Conservation (phyloP, 2,888 invertebrate genomes). For the Drosophila anomalipes region DNA sequence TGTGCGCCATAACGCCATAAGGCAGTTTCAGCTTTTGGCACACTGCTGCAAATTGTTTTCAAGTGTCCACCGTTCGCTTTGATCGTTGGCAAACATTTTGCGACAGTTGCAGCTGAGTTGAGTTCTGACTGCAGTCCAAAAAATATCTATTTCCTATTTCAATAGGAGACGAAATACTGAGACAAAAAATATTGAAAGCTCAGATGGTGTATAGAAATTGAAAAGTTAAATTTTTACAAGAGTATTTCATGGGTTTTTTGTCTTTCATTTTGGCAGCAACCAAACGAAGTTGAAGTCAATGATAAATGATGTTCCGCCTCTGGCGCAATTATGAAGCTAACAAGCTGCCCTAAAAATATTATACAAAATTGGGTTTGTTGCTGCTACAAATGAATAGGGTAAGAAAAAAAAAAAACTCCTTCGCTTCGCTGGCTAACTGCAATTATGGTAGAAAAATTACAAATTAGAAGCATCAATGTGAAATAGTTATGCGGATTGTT, state of each 20-base stretch:
- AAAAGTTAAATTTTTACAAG: neutral
- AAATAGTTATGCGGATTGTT: constrained; percentile 18
- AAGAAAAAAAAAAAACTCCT: neutral
- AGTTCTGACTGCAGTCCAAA: constrained; percentile 15
- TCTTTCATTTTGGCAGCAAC: neutral
- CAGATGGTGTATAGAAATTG: constrained; percentile 1
- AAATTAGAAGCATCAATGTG: constrained; percentile 9
- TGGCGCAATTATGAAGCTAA: neutral
- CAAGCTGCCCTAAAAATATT: neutral
- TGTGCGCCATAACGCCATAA: constrained; percentile 40
- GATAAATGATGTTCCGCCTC: neutral
- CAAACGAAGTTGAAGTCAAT: neutral
- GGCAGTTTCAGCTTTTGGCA: constrained; percentile 46
- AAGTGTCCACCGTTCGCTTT: constrained; percentile 54
- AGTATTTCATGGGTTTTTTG: neutral
- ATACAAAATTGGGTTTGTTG: neutral
- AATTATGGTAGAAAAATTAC: neutral
- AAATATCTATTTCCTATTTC: constrained; percentile 27
- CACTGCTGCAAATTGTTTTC: constrained; percentile 34
- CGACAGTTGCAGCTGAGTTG: constrained; percentile 53
- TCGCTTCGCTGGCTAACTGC: neutral
- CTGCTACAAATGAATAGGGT: neutral
- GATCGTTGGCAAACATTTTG: constrained; percentile 56
- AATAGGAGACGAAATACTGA: neutral
- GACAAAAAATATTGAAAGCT: neutral